phyloP scores from a whole-genome alignment of 2,113 vertebrate species.

The Delphinapterus leucas region DNA sequence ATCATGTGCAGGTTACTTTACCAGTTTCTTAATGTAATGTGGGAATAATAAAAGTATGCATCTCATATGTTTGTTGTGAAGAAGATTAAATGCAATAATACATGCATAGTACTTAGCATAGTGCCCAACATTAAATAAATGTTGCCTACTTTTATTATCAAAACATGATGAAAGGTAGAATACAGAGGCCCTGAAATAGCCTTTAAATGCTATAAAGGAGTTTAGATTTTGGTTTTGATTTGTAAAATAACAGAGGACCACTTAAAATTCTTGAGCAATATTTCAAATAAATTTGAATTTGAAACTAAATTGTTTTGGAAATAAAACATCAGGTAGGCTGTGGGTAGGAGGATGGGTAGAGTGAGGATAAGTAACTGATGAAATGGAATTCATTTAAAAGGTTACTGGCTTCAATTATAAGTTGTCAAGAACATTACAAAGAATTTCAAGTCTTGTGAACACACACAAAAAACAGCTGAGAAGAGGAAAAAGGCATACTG shows the following conservation, averaged over 20 bases:
- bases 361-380: background rate
- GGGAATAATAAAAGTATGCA: background rate
- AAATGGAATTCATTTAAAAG: slow-evolving; percentile 30
- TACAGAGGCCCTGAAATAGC: background rate
- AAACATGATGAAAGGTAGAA: background rate
- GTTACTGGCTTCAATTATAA: slow-evolving; percentile 9
- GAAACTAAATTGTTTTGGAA: slow-evolving; percentile 4
- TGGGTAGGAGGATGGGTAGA: background rate
- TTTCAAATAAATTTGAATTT: slow-evolving; percentile 22
- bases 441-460: background rate
- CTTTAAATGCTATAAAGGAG: background rate
- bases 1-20: background rate
- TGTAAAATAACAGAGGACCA: slow-evolving; percentile 37
- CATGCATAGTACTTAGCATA: background rate
- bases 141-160: slow-evolving; percentile 2
- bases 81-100: background rate
- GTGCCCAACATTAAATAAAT: slow-evolving; percentile 7
- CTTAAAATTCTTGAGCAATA: slow-evolving; percentile 39
- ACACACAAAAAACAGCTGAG: background rate
- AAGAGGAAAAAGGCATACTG: background rate
- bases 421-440: slow-evolving; percentile 35
- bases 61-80: background rate
- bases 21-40: background rate
- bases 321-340: background rate
- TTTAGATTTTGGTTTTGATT: background rate